Evolutionary conservation across 2,888 invertebrate genomes (phyloP).

Genomic region (Drosophila mayaguana): DNA sequence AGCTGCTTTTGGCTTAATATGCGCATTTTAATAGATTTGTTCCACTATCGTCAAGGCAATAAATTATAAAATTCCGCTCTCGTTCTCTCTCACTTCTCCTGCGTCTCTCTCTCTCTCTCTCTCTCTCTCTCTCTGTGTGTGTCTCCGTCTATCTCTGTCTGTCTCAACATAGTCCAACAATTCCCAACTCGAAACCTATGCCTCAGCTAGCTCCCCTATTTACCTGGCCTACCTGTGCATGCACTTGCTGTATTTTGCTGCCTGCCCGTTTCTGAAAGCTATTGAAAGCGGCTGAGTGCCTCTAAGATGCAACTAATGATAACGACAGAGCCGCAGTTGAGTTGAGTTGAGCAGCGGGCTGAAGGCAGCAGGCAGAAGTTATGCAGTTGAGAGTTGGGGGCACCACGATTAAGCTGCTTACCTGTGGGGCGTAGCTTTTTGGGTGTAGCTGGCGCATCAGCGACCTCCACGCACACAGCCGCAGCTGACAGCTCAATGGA

Average conservation of each 20-base stretch:
- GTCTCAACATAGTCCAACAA: conserved; percentile 12
- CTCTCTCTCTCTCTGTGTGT: background rate
- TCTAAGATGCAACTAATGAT: conserved; percentile 82
- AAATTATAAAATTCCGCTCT: conserved; percentile 71
- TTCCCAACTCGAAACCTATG: conserved; percentile 2
- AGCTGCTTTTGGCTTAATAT: conserved; percentile 81
- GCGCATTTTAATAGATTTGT: conserved; percentile 82
- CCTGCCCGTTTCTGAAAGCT: conserved; percentile 62
- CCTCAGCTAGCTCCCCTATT: background rate
- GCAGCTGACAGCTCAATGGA: conserved; percentile 73
- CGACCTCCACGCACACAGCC: conserved; percentile 45
- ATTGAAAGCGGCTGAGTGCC: conserved; percentile 78
- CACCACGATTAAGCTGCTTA: conserved; percentile 77
- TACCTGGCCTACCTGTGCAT: conserved; percentile 1
- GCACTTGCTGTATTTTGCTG: conserved; percentile 46
- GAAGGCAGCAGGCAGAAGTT: background rate
- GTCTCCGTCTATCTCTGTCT: background rate
- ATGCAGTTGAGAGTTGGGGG: background rate
- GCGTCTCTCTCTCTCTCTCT: too few species aligned
- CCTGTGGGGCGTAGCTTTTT: conserved; percentile 76
- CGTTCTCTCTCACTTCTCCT: background rate
- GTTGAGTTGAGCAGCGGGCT: conserved; percentile 5
- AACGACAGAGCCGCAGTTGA: conserved; percentile 46
- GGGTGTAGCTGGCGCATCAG: conserved; percentile 77
- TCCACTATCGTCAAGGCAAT: conserved; percentile 81